Evolutionary conservation across 2,888 invertebrate genomes (phyloP), one percentile per base, ranked within the genome.

Genomic region (Strigamia maritima): DNA sequence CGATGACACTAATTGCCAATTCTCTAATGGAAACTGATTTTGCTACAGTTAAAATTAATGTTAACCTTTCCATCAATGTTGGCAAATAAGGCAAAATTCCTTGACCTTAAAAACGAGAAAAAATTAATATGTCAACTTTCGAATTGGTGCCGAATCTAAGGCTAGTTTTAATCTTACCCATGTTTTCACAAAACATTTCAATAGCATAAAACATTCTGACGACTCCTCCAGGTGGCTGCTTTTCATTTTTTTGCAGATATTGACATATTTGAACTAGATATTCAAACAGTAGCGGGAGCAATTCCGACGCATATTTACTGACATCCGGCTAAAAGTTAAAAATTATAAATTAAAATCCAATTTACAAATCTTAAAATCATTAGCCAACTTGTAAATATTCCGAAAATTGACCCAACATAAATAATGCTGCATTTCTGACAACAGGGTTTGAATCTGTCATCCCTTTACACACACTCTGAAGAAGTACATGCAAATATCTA

Each of bases 401-500:
- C 0, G 93, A 91, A 86, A 93, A 93, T 85, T 93, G 93, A 0
- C 93, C 93, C 4, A 94, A 87, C 0, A 93, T 91, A 86, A 92
- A 93, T 75, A 94, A 89, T 0, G 93, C 93, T 0, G 92, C 91
- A 85, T 92, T 92, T 76, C 92, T 88, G 6, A 93, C 92, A 10
- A 90, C 87, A 0, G 89, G 87, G 80, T 89, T 88, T 0, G 88
- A 86, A 85, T 92, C 91, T 49, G 88, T 88, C 76, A 93, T 91
- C 24, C 93, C 93, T 79, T 89, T 88, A 84, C 91, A 91, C 16
- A 93, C 90, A 82, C 91, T 91, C 82, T 90, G 89, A 77, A 93
- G 85, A 84, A 93, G 91, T 6, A 89, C 87, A 82, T 91, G 89
- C 65, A 94, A 86, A 85, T 92, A 84, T 81, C 87, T 87, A 82